Evolutionary conservation across 2,113 vertebrate genomes (phyloP).

Genomic region (Thinocorus orbignyianus): DNA sequence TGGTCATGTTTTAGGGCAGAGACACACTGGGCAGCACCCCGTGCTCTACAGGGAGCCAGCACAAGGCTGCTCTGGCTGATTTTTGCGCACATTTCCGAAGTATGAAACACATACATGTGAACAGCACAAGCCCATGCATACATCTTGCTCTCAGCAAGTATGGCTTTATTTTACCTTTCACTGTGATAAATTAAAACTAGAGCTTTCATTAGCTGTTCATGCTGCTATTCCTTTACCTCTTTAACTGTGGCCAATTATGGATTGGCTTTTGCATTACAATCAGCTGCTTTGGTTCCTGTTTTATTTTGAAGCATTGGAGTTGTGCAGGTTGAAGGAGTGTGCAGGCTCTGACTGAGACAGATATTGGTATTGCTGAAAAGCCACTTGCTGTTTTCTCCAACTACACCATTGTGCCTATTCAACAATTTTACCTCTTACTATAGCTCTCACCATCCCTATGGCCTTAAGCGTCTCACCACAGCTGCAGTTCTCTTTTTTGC

Average conservation of each 20-base stretch:
- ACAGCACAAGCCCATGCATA: fast-evolving
- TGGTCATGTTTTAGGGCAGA: neutral
- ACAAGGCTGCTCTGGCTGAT: neutral
- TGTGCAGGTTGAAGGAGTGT: neutral
- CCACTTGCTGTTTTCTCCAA: neutral
- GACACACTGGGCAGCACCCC: fast-evolving
- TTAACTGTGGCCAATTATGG: neutral
- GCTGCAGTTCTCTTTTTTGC: neutral
- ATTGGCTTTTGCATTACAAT: neutral
- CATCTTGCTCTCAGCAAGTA: neutral
- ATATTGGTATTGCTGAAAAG: neutral
- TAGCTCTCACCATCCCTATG: fast-evolving
- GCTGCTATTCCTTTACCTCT: neutral
- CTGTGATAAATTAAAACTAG: neutral
- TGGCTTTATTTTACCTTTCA: neutral
- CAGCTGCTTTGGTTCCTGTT: neutral
- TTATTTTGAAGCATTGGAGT: neutral
- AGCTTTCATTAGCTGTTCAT: neutral
- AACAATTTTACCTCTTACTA: neutral
- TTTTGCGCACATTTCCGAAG: neutral
- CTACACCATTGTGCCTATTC: neutral
- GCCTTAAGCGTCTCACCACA: neutral
- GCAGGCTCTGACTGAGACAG: neutral
- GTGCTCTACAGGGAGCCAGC: neutral
- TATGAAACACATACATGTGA: neutral